Percentiles rank a stretch among this genome's conserved stretches.
Evolutionary conservation across 1,140 invertebrate species (phyloP).

Genomic region (Pantala flavescens): DNA sequence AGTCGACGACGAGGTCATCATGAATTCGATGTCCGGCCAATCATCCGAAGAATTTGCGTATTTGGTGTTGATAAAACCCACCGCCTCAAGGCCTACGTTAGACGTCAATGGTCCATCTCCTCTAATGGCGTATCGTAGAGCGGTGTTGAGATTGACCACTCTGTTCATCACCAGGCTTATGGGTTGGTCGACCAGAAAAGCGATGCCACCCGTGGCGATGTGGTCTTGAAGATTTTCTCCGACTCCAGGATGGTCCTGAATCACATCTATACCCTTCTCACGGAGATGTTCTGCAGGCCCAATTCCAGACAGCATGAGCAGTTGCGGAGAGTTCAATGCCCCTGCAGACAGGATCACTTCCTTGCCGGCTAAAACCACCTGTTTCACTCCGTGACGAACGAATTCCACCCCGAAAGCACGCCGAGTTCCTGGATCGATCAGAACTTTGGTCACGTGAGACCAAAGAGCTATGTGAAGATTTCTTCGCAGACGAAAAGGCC

Average conservation of each 20-base stretch:
- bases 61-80: conserved; percentile 76
- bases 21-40: conserved; percentile 85
- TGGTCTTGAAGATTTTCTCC: conserved; percentile 78
- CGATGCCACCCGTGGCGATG: conserved; percentile 61
- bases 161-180: conserved; percentile 63
- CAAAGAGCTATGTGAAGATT: conserved; percentile 66
- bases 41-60: conserved; percentile 72
- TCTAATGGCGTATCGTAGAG: conserved; percentile 60
- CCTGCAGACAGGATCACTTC: conserved; percentile 74
- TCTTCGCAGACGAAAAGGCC: conserved; percentile 56
- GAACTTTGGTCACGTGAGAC: conserved; percentile 61
- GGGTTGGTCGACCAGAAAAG: conserved; percentile 69
- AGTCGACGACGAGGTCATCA: conserved; percentile 69
- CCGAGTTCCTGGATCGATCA: conserved; percentile 58
- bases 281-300: conserved; percentile 60
- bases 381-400: conserved; percentile 50
- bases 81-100: conserved; percentile 69
- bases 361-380: conserved; percentile 54
- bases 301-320: conserved; percentile 77
- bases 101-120: conserved; percentile 73
- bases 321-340: conserved; percentile 62
- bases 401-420: conserved; percentile 68
- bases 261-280: conserved; percentile 51
- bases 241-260: conserved; percentile 59
- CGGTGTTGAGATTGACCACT: conserved; percentile 64